These are phyloP conservation scores for Craterocephalus amniculus DNA, from an alignment of 2,797 vertebrate species.

Conservation along the genomic window DNA sequence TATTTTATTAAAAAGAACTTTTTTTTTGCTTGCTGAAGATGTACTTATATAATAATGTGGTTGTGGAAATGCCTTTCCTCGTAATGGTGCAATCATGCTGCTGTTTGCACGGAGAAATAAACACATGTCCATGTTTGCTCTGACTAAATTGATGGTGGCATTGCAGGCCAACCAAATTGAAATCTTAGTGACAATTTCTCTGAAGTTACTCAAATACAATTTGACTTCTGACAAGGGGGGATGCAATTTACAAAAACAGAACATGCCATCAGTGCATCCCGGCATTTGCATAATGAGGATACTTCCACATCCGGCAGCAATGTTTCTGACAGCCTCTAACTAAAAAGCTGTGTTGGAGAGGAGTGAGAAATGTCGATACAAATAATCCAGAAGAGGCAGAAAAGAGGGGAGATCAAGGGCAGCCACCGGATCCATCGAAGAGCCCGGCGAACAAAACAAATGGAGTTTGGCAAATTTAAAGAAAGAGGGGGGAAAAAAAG, in stretches of 20 bases:
- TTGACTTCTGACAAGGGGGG: slow-evolving; percentile 97
- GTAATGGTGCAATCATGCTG: slow-evolving; percentile 82
- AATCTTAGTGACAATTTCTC: slow-evolving; percentile 93
- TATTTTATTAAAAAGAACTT: slow-evolving; percentile 87
- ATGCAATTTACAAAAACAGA: slow-evolving; percentile 92
- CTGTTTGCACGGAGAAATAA: slow-evolving; percentile 82
- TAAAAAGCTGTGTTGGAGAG: slow-evolving; percentile 82
- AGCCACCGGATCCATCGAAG: slow-evolving; percentile 77
- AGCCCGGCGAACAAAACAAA: slow-evolving; percentile 81
- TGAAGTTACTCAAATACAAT: slow-evolving; percentile 96
- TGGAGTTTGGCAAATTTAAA: slow-evolving; percentile 68
- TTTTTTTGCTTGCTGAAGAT: slow-evolving; percentile 76
- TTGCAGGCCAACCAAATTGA: slow-evolving; percentile 85
- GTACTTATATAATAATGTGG: slow-evolving; percentile 79
- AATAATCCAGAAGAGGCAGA: slow-evolving; percentile 82
- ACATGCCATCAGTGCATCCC: slow-evolving; percentile 90
- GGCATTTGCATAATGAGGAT: slow-evolving; percentile 96
- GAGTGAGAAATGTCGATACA: slow-evolving; percentile 86
- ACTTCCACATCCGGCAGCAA: slow-evolving; percentile 90
- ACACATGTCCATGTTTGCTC: slow-evolving; percentile 87
- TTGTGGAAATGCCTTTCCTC: slow-evolving; percentile 83
- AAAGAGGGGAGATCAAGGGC: slow-evolving; percentile 62
- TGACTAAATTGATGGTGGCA: slow-evolving; percentile 92
- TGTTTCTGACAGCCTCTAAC: slow-evolving; percentile 90
- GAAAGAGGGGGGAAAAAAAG: not conserved